phyloP scores from a whole-genome alignment of 1,140 invertebrate genomes.

The Euwallacea similis region DNA sequence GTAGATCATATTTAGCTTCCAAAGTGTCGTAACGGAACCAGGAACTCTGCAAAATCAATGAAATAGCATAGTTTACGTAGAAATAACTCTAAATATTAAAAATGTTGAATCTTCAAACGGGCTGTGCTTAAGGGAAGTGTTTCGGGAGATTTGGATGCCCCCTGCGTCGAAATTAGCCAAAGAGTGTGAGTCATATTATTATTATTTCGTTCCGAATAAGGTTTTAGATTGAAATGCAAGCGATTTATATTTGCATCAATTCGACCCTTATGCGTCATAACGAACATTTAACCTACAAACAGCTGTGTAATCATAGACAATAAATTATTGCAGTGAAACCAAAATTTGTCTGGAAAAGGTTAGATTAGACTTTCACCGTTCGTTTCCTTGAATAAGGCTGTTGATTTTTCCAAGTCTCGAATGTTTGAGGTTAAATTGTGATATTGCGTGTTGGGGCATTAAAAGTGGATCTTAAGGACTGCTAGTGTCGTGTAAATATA shows the following conservation, averaged over 20 bases:
- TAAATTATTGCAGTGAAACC: no score
- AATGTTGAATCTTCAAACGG: neutral
- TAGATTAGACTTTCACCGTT: no score
- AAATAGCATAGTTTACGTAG: no score
- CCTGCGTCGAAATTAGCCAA: slow-evolving; percentile 35
- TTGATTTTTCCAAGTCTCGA: neutral
- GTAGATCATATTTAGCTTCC: slow-evolving; percentile 11
- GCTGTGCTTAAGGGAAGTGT: slow-evolving; percentile 18
- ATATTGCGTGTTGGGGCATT: neutral
- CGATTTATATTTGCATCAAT: slow-evolving; percentile 5
- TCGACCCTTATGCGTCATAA: neutral
- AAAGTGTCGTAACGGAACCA: neutral
- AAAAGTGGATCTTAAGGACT: slow-evolving; percentile 47
- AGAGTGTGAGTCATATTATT: slow-evolving; percentile 13
- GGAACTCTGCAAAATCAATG: no score
- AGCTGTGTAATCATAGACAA: no score
- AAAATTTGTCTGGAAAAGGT: no score
- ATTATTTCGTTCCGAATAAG: neutral
- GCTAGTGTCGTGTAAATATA: slow-evolving; percentile 51
- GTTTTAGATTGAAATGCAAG: slow-evolving; percentile 19
- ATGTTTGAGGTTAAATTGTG: slow-evolving; percentile 25
- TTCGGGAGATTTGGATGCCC: slow-evolving; percentile 22
- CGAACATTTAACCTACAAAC: neutral
- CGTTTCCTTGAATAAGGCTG: no score
- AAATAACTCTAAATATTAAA: slow-evolving; percentile 18